A percentile compares a stretch with the other conserved stretches of the same genome.
Conservation (phyloP, 1,140 invertebrate genomes). For the Hermetia illucens region DNA sequence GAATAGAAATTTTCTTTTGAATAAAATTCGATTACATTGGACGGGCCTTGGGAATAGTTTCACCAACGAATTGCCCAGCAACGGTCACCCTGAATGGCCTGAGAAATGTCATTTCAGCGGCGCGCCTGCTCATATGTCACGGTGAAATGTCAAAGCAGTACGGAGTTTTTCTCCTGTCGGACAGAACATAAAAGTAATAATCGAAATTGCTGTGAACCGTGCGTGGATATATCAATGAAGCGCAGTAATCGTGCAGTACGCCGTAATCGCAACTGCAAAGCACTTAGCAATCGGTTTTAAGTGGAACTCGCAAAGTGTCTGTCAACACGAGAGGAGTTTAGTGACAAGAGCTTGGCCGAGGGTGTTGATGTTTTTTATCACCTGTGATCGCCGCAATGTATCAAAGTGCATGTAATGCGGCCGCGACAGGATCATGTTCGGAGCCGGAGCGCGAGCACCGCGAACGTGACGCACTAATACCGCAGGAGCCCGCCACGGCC, state of each 20-base stretch:
- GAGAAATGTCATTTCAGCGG: too few relatives aligned
- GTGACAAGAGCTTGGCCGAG: not conserved
- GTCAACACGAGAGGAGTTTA: not conserved
- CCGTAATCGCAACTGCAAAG: not conserved
- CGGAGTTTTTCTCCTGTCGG: too few relatives aligned
- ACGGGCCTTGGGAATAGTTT: too few relatives aligned
- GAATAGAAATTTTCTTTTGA: too few relatives aligned
- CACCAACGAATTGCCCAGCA: too few relatives aligned
- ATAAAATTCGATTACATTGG: too few relatives aligned
- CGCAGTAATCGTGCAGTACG: not conserved
- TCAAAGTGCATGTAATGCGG: conserved; percentile 47
- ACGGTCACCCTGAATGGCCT: too few relatives aligned
- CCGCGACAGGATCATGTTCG: conserved; percentile 34
- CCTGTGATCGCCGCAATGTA: conserved; percentile 34
- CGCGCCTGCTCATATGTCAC: too few relatives aligned
- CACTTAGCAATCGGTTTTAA: not conserved
- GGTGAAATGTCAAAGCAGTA: too few relatives aligned
- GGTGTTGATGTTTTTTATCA: not conserved
- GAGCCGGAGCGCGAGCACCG: conserved; percentile 34
- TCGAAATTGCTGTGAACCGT: too few relatives aligned
- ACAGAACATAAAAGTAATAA: too few relatives aligned
- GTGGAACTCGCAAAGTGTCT: not conserved
- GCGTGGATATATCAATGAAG: not conserved
- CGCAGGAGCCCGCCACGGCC: conserved; percentile 38
- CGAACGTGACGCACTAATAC: conserved; percentile 35